phyloP scores from a whole-genome alignment of 2,888 invertebrate species.

The Agrochola lota region DNA sequence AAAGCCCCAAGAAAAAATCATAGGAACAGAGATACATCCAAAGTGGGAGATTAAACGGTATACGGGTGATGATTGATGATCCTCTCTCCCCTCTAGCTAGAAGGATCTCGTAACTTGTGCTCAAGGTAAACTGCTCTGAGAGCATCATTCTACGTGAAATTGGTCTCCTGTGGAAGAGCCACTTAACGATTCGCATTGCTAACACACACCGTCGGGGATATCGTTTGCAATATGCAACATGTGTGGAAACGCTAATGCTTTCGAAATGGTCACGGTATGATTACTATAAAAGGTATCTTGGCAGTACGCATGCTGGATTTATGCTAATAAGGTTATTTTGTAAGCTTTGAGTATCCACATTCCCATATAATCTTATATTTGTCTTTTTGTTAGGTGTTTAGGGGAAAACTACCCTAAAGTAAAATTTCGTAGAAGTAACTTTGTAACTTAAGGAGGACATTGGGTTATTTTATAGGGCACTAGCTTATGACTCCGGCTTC shows the following conservation, averaged over 20 bases:
- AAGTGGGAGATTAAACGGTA: not conserved
- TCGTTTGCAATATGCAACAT: slow-evolving; percentile 16
- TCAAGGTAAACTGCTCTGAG: slow-evolving; percentile 7
- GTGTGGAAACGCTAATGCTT: slow-evolving; percentile 35
- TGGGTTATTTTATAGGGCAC: not conserved
- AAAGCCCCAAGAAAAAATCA: not conserved
- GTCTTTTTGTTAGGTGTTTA: not conserved
- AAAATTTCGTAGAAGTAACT: not conserved
- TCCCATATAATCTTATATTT: not conserved
- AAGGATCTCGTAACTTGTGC: not conserved
- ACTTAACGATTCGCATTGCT: slow-evolving; percentile 23
- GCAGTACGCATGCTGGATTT: slow-evolving; percentile 5
- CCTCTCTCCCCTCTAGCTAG: not conserved
- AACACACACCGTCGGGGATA: slow-evolving; percentile 21
- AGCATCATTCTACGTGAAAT: slow-evolving; percentile 14
- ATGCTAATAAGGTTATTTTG: slow-evolving; percentile 39
- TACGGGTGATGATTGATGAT: not conserved
- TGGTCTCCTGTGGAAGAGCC: slow-evolving; percentile 9
- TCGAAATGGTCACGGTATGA: slow-evolving; percentile 37
- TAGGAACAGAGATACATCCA: not conserved
- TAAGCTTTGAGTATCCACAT: slow-evolving; percentile 10
- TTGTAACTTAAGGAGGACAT: not conserved
- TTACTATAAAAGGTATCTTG: slow-evolving; percentile 22
- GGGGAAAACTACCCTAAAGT: not conserved
- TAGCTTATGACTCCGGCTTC: not conserved